Conservation (phyloP, 2,113 vertebrate species). For the Aspidoscelis tigris region DNA sequence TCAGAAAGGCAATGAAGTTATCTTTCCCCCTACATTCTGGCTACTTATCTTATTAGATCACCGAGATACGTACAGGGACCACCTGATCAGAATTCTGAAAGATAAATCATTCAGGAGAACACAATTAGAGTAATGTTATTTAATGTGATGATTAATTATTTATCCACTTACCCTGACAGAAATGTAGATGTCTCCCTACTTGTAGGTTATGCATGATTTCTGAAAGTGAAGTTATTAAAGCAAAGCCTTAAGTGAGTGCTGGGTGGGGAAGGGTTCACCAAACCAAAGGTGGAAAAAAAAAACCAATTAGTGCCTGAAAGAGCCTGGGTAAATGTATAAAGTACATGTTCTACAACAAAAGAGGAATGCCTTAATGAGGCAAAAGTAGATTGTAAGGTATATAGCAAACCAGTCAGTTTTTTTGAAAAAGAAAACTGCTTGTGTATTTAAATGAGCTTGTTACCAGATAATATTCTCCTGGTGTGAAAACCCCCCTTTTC, state of each 20-base stretch:
- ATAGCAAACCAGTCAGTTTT: neutral
- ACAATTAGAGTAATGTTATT: neutral
- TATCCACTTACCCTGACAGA: constrained; percentile 1
- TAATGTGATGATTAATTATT: neutral
- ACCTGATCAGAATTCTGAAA: constrained; percentile 15
- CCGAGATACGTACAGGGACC: neutral
- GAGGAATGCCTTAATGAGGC: neutral
- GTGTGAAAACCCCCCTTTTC: neutral
- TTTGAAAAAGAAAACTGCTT: neutral
- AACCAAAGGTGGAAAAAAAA: neutral
- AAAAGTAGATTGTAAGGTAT: neutral
- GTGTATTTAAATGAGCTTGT: neutral
- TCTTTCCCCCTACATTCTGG: neutral
- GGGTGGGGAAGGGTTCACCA: neutral
- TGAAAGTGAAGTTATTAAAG: constrained; percentile 1
- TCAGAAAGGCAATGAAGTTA: neutral
- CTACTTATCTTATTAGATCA: neutral
- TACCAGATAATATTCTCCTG: neutral
- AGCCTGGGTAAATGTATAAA: constrained; percentile 1
- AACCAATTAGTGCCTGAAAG: constrained; percentile 10
- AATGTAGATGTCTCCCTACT: constrained; percentile 6
- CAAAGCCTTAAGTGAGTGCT: neutral
- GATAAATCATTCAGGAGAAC: constrained; percentile 13
- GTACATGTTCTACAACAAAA: neutral
- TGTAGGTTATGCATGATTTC: neutral